Conservation (phyloP, 2,113 vertebrate species). For the Platycercus adscitus region DNA sequence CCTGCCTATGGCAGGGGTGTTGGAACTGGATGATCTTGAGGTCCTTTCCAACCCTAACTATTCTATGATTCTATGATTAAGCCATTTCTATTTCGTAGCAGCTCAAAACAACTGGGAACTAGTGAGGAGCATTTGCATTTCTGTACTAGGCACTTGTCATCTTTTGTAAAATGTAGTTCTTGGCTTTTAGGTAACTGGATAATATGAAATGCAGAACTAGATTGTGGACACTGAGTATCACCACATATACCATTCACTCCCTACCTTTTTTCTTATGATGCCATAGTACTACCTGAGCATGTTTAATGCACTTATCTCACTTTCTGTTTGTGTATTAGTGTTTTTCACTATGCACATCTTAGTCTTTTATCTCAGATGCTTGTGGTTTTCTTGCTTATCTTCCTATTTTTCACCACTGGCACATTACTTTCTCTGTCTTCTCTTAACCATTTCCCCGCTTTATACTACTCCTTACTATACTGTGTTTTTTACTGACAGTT, state of each 20-base stretch:
- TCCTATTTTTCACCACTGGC: background rate
- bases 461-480: background rate
- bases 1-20: no score
- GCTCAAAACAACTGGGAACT: background rate
- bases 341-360: background rate
- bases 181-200: background rate
- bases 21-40: no score
- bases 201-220: background rate
- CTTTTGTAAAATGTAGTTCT: background rate
- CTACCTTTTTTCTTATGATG: background rate
- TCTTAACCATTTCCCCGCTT: background rate
- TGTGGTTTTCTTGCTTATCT: background rate
- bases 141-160: background rate
- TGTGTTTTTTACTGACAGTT: background rate
- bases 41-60: no score
- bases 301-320: background rate
- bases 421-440: background rate
- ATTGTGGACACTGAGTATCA: background rate
- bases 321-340: background rate
- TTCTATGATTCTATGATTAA: background rate
- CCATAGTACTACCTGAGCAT: background rate
- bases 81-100: background rate
- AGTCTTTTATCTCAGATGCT: background rate
- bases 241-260: background rate
- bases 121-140: background rate